Evolutionary conservation across 2,888 invertebrate species (phyloP), one percentile per base, ranked within the genome.

Genomic region (Pristionchus fissidentatus): DNA sequence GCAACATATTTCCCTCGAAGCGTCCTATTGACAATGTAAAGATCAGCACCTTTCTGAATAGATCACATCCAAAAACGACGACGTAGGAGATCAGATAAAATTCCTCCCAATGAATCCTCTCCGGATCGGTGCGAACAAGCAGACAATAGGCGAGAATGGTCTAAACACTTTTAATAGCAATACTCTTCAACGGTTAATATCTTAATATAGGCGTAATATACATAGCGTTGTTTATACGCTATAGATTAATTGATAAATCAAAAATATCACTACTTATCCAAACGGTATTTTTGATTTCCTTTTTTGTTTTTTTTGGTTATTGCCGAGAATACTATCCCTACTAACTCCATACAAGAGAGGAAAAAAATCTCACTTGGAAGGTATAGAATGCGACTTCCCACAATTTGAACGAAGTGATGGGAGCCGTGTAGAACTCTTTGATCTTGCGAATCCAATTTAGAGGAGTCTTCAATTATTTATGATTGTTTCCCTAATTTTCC

Each of bases 401-500:
- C 26, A 97, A 95, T 97, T 97, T 98, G 94, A 98, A 99, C 93
- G 98, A 98, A 8, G 98, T 97, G 88, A 99, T 97, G 0, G 99
- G 99, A 66, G 99, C 98, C 35, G 97, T 97, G 93, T 97, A 99
- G 94, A 99, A 99, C 94, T 99, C 99, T 92, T 97, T 96, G 84
- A 99, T 95, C 83, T 88, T 88, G 52, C 87, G 86, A 15, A 87
- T 88, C 87, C 90, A 90, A n/a, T 87, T 88, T n/a, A 91, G 75
- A 0, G 88, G 84, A 3, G 83, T 83, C 83, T 83, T 22, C 26
- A 38, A 52, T 38, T 3, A 35, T 66, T 3, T 3, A 3, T 8
- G n/a, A 52, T 15, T 22, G n/a, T 52, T 26, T 57, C 29, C 3
- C 52, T 4, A 4, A 10, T 52, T 52, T 5, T n/a, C n/a, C n/a